Evolutionary conservation across 2,888 invertebrate genomes (phyloP).

Genomic region (Phaonia tiefii): DNA sequence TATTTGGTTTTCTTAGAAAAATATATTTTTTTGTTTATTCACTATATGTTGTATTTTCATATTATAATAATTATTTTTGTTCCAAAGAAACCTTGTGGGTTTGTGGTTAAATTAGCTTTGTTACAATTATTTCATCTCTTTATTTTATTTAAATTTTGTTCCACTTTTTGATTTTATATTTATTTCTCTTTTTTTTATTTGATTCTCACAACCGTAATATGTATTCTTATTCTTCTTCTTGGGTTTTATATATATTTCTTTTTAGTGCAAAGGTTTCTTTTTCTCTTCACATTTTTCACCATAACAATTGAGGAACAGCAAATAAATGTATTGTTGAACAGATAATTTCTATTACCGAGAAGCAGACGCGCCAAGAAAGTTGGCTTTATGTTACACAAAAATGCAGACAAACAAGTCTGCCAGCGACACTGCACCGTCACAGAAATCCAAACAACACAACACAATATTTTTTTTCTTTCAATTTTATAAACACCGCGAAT

Average conservation of each 20-base stretch:
- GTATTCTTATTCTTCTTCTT: conserved; percentile 17
- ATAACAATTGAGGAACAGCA: conserved; percentile 15
- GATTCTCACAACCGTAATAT: conserved; percentile 15
- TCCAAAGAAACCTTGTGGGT: too few relatives aligned
- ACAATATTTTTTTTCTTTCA: too few relatives aligned
- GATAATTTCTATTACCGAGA: conserved; percentile 55
- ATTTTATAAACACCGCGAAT: not conserved
- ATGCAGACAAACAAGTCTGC: conserved; percentile 65
- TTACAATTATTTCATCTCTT: not conserved
- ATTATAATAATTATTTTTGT: too few relatives aligned
- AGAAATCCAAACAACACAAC: not conserved
- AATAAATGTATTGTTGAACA: conserved; percentile 23
- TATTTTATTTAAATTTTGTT: conserved; percentile 43
- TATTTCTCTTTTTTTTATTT: conserved; percentile 1
- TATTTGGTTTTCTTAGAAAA: too few relatives aligned
- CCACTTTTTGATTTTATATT: conserved; percentile 25
- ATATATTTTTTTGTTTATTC: too few relatives aligned
- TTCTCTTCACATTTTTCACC: conserved; percentile 29
- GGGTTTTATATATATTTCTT: not conserved
- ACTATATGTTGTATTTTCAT: too few relatives aligned
- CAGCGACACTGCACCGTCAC: not conserved
- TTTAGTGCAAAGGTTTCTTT: conserved; percentile 7
- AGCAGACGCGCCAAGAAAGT: conserved; percentile 65
- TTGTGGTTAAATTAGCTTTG: conserved; percentile 6
- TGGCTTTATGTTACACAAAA: conserved; percentile 46